Evolutionary conservation across 2,888 invertebrate genomes (phyloP), one percentile per base, ranked within the genome.

Genomic region (Cephus nigrinus): DNA sequence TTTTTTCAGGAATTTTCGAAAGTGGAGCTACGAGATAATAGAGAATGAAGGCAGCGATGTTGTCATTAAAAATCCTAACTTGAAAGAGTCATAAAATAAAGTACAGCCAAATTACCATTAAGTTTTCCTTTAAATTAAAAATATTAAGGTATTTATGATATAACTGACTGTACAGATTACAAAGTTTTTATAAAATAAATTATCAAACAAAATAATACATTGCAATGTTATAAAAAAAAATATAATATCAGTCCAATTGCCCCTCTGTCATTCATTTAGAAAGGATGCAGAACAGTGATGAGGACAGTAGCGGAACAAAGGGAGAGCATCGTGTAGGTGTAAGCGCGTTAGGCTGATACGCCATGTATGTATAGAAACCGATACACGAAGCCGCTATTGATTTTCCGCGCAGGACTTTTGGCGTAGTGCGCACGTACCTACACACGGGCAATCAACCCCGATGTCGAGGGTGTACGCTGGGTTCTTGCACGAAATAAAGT

Each of bases 1-100:
- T 82, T 90, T 88, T 91, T 93, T 87, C 92, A 95, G 97, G 84
- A 92, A 93, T 1, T 95, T 95, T 88, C 93, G 97, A 82, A 96
- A 95, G 92, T 96, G 95, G 94, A 94, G 94, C 87, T 96, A 96
- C 90, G 97, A 97, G 81, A 93, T 93, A 83, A 95, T 96, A 83
- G 95, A 96, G 88, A 94, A 95, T 86, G 96, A 97, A 92, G 97
- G 97, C 72, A 95, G 95, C 90, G 95, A 96, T 89, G 92, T 93
- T 85, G 92, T 93, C 15, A 92, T 94, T 73, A 95, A 93, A 90
- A 95, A 94, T 92, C 89, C 93, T 87, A 84, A 90, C 87, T 77
- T 92, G 92, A 86, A 36, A 12, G 75, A 75, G 12, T 71, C 69
- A 55, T 1, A 81, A 3, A 87, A 86, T 74, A 86, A 85, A 3